Percentiles rank a stretch among this genome's conserved stretches.
Conservation (phyloP, 2,888 invertebrate genomes). For the Eudasyphora cyanicolor region DNA sequence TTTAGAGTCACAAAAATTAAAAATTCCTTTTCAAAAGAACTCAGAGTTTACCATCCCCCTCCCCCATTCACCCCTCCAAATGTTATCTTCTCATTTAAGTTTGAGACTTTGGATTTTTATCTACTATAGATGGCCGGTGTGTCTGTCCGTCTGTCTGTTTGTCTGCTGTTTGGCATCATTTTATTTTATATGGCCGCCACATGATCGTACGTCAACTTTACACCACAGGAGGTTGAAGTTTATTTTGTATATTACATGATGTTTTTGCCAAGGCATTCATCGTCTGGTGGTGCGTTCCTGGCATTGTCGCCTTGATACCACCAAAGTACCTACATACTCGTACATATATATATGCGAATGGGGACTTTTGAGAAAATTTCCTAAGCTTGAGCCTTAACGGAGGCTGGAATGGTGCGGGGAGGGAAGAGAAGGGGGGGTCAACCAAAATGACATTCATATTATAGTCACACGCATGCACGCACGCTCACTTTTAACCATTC, state of each 20-base stretch:
- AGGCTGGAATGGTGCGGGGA: not conserved
- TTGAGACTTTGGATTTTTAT: conserved; percentile 21
- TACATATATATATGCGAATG: no score
- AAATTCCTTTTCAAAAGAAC: not conserved
- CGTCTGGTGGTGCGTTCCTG: not conserved
- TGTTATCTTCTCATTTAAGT: conserved; percentile 10
- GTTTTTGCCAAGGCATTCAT: conserved; percentile 48
- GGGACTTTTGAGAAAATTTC: not conserved
- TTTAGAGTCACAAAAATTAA: conserved; percentile 8
- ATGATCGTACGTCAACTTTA: conserved; percentile 66
- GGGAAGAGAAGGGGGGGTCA: no score
- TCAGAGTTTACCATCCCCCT: no score
- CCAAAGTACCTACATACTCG: no score
- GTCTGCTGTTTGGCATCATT: conserved; percentile 36
- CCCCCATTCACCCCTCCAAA: no score
- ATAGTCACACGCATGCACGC: not conserved
- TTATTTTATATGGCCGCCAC: conserved; percentile 65
- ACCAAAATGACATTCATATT: conserved; percentile 32
- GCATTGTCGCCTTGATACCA: not conserved
- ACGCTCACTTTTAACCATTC: not conserved
- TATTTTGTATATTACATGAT: conserved; percentile 66
- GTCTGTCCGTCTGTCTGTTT: not conserved
- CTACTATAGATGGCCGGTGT: not conserved
- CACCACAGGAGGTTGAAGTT: conserved; percentile 66
- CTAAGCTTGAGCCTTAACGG: no score